Percentiles rank a stretch among this genome's conserved stretches.
Evolutionary conservation across 2,888 invertebrate species (phyloP).

Genomic region (Tuta absoluta): DNA sequence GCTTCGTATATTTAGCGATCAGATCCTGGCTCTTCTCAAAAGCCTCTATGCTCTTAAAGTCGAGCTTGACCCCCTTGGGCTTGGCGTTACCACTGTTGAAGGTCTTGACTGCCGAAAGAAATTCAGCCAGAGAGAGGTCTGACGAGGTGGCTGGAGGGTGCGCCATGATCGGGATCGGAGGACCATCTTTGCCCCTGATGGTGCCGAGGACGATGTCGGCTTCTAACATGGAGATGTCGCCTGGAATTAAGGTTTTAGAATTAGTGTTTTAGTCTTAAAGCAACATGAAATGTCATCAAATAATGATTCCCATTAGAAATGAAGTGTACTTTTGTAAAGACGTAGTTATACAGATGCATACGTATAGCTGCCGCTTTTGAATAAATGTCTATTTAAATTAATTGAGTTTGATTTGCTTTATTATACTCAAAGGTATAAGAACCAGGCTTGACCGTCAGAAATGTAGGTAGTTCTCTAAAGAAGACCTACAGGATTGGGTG

Average conservation of each 20-base stretch:
- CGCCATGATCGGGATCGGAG: slow-evolving; percentile 89
- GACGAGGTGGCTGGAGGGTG: slow-evolving; percentile 88
- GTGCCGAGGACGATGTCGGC: slow-evolving; percentile 90
- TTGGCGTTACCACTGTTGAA: slow-evolving; percentile 69
- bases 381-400: too few relatives aligned
- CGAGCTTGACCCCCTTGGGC: slow-evolving; percentile 91
- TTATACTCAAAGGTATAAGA: too few relatives aligned
- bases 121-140: slow-evolving; percentile 87
- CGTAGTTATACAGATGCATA: too few relatives aligned
- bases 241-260: slow-evolving; percentile 55
- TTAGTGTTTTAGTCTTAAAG: neutral
- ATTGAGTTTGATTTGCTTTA: too few relatives aligned
- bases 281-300: too few relatives aligned
- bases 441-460: too few relatives aligned
- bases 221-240: slow-evolving; percentile 89
- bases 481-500: too few relatives aligned
- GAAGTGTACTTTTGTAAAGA: too few relatives aligned
- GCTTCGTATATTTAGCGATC: slow-evolving; percentile 62
- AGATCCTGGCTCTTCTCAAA: slow-evolving; percentile 81
- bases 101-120: slow-evolving; percentile 82
- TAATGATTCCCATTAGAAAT: too few relatives aligned
- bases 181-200: slow-evolving; percentile 71
- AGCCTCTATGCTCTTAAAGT: slow-evolving; percentile 91
- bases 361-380: too few relatives aligned
- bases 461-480: too few relatives aligned